Percentiles rank a stretch among this genome's conserved stretches.
Evolutionary conservation across 2,113 vertebrate species (phyloP).

Genomic region (Phasianus colchicus): DNA sequence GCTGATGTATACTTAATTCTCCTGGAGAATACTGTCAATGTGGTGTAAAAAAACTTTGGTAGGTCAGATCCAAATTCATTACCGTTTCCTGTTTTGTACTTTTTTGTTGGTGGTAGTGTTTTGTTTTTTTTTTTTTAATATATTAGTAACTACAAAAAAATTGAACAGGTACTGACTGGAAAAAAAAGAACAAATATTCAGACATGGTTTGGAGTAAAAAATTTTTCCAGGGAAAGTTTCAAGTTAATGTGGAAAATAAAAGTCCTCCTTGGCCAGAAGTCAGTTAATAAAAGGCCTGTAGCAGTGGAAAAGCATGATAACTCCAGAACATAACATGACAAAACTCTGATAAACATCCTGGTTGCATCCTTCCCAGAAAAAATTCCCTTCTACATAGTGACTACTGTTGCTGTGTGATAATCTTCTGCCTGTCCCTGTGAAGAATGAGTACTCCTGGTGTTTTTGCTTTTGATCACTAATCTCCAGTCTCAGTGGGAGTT

Average conservation of each 20-base stretch:
- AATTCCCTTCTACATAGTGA: neutral
- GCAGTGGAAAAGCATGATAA: neutral
- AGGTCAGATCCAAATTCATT: neutral
- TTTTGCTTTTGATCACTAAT: neutral
- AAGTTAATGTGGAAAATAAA: neutral
- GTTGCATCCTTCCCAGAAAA: neutral
- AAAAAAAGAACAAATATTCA: neutral
- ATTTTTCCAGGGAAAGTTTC: neutral
- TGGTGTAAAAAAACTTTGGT: neutral
- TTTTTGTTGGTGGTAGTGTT: neutral
- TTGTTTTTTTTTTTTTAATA: neutral
- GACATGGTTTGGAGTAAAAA: neutral
- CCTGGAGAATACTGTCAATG: neutral
- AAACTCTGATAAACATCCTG: slow-evolving; percentile 16
- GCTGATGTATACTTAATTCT: neutral
- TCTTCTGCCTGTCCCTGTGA: neutral
- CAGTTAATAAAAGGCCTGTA: neutral
- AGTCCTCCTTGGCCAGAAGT: neutral
- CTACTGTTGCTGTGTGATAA: neutral
- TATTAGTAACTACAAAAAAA: neutral
- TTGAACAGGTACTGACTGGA: neutral
- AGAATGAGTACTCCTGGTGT: neutral
- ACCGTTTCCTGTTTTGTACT: neutral
- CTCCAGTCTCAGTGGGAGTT: neutral
- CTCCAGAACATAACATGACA: neutral